phyloP scores from a whole-genome alignment of 2,113 vertebrate genomes.

The Typhlomys cinereus region DNA sequence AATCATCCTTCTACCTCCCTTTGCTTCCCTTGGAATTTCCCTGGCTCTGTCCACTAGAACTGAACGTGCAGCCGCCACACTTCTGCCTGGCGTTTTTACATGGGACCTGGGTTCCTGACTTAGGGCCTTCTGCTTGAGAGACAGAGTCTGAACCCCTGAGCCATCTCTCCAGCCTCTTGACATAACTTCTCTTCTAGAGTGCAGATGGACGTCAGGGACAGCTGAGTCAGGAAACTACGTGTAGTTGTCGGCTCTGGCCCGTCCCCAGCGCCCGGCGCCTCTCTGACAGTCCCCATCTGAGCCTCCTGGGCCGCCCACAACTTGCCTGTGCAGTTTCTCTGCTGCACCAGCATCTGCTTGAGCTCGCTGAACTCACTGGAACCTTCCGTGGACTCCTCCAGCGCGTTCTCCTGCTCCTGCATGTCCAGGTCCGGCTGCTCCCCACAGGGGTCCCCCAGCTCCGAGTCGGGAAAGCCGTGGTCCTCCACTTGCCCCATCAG shows the following conservation, averaged over 20 bases:
- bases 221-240: neutral
- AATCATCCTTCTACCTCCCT: too few relatives aligned
- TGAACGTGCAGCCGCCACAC: too few relatives aligned
- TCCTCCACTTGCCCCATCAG: slow-evolving; percentile 79
- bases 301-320: neutral
- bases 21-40: too few relatives aligned
- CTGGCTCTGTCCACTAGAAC: too few relatives aligned
- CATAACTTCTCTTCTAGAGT: too few relatives aligned
- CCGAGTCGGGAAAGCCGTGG: slow-evolving; percentile 74
- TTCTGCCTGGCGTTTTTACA: too few relatives aligned
- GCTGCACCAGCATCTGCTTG: slow-evolving; percentile 80
- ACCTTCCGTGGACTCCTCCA: slow-evolving; percentile 66
- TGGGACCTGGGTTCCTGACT: too few relatives aligned
- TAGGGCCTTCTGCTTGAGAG: too few relatives aligned
- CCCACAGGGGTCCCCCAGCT: slow-evolving; percentile 66
- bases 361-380: slow-evolving; percentile 75
- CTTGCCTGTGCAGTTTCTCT: slow-evolving; percentile 72
- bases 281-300: neutral
- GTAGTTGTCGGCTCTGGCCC: too few relatives aligned
- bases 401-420: slow-evolving; percentile 49
- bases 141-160: too few relatives aligned
- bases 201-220: too few relatives aligned
- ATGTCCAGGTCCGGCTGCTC: slow-evolving; percentile 75
- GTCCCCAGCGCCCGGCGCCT: fast-evolving
- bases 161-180: too few relatives aligned